phyloP scores from a whole-genome alignment of 2,888 invertebrate species.

The Epistrophe eligans region DNA sequence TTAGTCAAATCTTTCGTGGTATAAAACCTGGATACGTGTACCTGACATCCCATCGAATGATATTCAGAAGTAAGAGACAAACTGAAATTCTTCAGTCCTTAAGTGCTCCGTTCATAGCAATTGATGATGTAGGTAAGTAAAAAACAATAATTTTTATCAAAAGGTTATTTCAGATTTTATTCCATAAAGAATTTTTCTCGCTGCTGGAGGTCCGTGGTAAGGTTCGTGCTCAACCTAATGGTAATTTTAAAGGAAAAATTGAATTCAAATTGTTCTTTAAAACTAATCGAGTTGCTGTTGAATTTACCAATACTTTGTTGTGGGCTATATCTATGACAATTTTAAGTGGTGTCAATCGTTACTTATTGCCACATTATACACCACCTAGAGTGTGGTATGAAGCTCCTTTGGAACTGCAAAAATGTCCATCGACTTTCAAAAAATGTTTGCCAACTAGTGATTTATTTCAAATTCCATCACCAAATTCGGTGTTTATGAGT shows the following conservation, averaged over 20 bases:
- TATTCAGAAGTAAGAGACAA: constrained; percentile 92
- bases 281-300: constrained; percentile 98
- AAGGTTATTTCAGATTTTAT: not conserved
- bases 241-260: constrained; percentile 97
- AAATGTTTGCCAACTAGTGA: constrained; percentile 92
- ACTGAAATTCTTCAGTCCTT: constrained; percentile 95
- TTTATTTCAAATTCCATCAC: constrained; percentile 88
- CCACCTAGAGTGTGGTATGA: constrained; percentile 92
- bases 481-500: constrained; percentile 94
- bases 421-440: constrained; percentile 91
- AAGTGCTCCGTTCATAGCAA: constrained; percentile 95
- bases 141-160: not conserved
- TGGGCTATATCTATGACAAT: constrained; percentile 91
- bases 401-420: constrained; percentile 95
- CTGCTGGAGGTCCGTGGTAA: constrained; percentile 89
- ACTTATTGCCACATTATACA: constrained; percentile 89
- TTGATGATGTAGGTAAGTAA: constrained; percentile 90
- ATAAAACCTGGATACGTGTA: constrained; percentile 95
- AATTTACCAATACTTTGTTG: constrained; percentile 97
- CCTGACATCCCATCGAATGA: constrained; percentile 97
- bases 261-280: constrained; percentile 98
- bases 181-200: constrained; percentile 79
- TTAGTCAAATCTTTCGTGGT: constrained; percentile 90
- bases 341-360: constrained; percentile 76
- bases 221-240: constrained; percentile 95